These are phyloP conservation scores for Coregonus suidteri DNA, from an alignment of 2,797 vertebrate genomes.

Conservation along the genomic window DNA sequence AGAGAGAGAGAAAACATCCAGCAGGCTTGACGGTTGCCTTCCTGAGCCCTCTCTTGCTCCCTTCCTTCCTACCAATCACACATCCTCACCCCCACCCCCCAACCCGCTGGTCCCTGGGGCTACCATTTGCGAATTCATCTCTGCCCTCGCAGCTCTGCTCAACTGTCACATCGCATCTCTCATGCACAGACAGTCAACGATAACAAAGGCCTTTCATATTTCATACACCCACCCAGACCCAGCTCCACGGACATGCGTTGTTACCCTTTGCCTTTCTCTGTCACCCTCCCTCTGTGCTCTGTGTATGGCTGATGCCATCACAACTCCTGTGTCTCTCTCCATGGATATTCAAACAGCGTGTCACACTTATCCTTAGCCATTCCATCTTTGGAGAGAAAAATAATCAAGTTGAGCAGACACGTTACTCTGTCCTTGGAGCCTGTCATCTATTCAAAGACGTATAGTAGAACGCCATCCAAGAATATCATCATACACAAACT, in stretches of 20 bases:
- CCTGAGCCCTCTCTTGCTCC: not conserved
- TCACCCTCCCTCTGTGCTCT: conserved; percentile 20
- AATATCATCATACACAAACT: not conserved
- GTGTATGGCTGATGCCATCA: conserved; percentile 5
- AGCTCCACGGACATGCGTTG: conserved; percentile 42
- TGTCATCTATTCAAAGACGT: not conserved
- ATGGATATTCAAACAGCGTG: not conserved
- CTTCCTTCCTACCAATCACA: not conserved
- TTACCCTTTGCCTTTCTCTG: conserved; percentile 27
- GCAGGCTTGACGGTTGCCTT: not conserved
- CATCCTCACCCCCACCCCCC: conserved; percentile 19
- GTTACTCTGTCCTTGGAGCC: not conserved
- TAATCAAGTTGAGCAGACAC: not conserved
- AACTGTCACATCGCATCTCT: conserved; percentile 80
- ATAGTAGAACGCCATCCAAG: not conserved
- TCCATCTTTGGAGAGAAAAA: not conserved
- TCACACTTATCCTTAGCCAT: not conserved
- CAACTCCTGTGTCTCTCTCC: conserved; percentile 12
- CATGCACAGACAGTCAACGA: conserved; percentile 70
- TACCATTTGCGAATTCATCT: conserved; percentile 78
- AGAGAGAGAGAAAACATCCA: not conserved
- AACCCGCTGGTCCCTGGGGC: conserved; percentile 68
- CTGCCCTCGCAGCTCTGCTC: conserved; percentile 72
- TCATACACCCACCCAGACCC: conserved; percentile 63
- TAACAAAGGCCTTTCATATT: conserved; percentile 75